Evolutionary conservation across 2,888 invertebrate species (phyloP).

Genomic region (Drosophila flavopinicola): DNA sequence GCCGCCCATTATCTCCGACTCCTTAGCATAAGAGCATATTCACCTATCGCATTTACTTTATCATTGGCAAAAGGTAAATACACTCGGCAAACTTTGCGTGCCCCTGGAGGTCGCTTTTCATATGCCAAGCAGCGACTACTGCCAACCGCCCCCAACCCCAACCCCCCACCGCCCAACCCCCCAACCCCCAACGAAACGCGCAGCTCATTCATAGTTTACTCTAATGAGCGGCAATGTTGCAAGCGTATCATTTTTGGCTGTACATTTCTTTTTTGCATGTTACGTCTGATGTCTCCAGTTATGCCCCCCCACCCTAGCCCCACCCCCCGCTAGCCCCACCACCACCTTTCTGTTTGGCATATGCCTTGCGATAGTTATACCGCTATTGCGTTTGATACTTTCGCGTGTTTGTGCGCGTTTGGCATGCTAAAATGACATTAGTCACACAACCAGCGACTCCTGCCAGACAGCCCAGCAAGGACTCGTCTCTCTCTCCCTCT

Average conservation of each 20-base stretch:
- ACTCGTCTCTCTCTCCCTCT: too few species aligned
- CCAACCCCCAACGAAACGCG: background rate
- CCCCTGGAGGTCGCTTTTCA: slow-evolving; percentile 54
- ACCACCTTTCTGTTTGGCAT: slow-evolving; percentile 30
- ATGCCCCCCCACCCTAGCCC: background rate
- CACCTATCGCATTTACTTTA: slow-evolving; percentile 64
- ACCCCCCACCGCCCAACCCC: background rate
- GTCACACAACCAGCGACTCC: slow-evolving; percentile 60
- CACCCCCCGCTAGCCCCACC: slow-evolving; percentile 1
- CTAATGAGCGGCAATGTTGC: slow-evolving; percentile 67
- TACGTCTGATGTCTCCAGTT: slow-evolving; percentile 48
- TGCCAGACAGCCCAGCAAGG: slow-evolving; percentile 10
- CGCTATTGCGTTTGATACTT: slow-evolving; percentile 47
- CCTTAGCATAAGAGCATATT: slow-evolving; percentile 40
- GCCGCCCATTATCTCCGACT: slow-evolving; percentile 22
- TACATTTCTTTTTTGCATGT: slow-evolving; percentile 51
- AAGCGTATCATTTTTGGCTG: slow-evolving; percentile 64
- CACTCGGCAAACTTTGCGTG: slow-evolving; percentile 50
- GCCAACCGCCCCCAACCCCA: background rate
- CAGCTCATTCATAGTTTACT: slow-evolving; percentile 55
- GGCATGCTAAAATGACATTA: slow-evolving; percentile 77
- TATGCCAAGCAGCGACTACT: slow-evolving; percentile 40
- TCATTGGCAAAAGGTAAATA: slow-evolving; percentile 74
- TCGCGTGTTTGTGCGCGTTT: slow-evolving; percentile 65
- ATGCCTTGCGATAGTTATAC: slow-evolving; percentile 34